A percentile compares a stretch with the other conserved stretches of the same genome.
Conservation (phyloP, 1,140 invertebrate species). For the Zaprionus tsacasi region DNA sequence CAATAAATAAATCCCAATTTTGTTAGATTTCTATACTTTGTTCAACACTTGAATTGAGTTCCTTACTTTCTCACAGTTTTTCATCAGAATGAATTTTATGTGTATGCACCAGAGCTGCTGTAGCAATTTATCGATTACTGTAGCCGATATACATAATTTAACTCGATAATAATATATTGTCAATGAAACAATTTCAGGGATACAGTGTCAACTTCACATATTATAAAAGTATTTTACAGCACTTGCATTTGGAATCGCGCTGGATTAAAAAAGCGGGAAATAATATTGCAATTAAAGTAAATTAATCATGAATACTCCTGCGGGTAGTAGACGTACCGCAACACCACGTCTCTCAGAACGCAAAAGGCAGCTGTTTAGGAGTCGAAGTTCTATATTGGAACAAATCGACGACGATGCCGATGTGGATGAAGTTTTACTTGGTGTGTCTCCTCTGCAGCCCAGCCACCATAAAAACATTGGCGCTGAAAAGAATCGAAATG, state of each 20-base stretch:
- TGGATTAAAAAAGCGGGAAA: constrained; percentile 71
- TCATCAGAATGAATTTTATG: constrained; percentile 23
- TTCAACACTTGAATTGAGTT: constrained; percentile 5
- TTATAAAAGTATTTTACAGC: constrained; percentile 3
- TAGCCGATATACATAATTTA: constrained; percentile 1
- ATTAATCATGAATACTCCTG: constrained; percentile 71
- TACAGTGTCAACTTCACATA: not conserved
- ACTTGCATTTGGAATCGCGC: constrained; percentile 26
- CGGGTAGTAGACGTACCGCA: constrained; percentile 52
- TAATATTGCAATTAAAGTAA: constrained; percentile 47
- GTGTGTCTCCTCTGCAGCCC: constrained; percentile 59
- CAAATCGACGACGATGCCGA: constrained; percentile 55
- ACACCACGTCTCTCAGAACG: constrained; percentile 73
- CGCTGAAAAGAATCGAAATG: constrained; percentile 3
- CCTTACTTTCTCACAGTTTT: constrained; percentile 24
- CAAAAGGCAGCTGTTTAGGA: constrained; percentile 69
- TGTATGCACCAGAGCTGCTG: constrained; percentile 19
- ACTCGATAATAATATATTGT: not conserved
- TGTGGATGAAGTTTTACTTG: constrained; percentile 56
- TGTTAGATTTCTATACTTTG: constrained; percentile 4
- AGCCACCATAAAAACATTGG: constrained; percentile 10
- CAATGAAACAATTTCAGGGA: constrained; percentile 3
- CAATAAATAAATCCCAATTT: constrained; percentile 25
- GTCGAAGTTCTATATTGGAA: constrained; percentile 37
- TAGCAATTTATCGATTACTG: not conserved